Percentiles rank a stretch among this genome's conserved stretches.
Conservation (phyloP, 2,797 vertebrate species). For the Brachyrhaphis roseni region DNA sequence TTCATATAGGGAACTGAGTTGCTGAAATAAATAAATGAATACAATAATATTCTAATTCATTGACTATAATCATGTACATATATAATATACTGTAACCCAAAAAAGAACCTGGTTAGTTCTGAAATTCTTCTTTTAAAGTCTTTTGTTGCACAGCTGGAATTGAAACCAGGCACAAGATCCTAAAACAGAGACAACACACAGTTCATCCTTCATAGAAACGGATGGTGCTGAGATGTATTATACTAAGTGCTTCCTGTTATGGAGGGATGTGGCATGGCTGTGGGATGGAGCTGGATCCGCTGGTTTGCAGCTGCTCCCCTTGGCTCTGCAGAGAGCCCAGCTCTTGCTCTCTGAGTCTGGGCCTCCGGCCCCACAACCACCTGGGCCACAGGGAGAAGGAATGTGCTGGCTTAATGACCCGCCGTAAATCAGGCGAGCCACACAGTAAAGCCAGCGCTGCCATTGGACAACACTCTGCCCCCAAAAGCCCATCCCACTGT, state of each 20-base stretch:
- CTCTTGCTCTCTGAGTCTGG: conserved; percentile 65
- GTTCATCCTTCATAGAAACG: conserved; percentile 58
- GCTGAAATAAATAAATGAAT: background rate
- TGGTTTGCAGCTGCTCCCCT: conserved; percentile 69
- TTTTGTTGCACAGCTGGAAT: conserved; percentile 28
- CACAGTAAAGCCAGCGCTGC: conserved; percentile 61
- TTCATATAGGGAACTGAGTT: background rate
- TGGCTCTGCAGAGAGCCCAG: conserved; percentile 61
- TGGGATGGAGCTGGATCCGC: conserved; percentile 43
- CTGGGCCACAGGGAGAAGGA: conserved; percentile 79
- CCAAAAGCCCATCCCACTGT: conserved; percentile 70
- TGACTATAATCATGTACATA: background rate
- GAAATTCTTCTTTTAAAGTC: conserved; percentile 21
- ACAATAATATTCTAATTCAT: background rate
- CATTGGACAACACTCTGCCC: conserved; percentile 69
- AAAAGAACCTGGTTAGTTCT: conserved; percentile 8
- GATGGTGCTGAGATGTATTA: conserved; percentile 65
- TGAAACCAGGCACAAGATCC: conserved; percentile 51
- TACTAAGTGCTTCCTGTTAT: conserved; percentile 71
- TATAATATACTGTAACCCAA: background rate
- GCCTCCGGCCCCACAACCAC: conserved; percentile 77
- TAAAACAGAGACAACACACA: conserved; percentile 58
- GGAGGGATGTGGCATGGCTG: conserved; percentile 56
- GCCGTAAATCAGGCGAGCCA: conserved; percentile 82
- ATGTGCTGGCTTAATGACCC: conserved; percentile 81